A percentile compares a stretch with the other conserved stretches of the same genome.
These are phyloP conservation scores for Oreochromis tanganicae DNA, from an alignment of 2,113 vertebrate genomes.

Conservation along the genomic window DNA sequence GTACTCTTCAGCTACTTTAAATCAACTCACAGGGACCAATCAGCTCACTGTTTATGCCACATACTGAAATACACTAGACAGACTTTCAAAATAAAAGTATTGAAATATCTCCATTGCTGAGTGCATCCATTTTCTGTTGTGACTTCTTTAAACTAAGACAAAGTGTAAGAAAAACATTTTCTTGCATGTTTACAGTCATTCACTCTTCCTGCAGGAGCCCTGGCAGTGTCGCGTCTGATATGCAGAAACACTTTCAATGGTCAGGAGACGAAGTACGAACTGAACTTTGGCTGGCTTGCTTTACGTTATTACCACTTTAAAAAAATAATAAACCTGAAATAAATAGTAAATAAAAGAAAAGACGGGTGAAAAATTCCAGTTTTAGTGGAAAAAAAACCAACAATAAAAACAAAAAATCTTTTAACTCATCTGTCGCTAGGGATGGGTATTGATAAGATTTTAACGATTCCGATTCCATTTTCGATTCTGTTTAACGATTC, in stretches of 20 bases:
- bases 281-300: neutral
- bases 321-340: neutral
- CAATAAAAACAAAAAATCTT: neutral
- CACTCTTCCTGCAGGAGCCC: neutral
- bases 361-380: neutral
- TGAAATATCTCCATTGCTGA: neutral
- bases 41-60: neutral
- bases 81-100: neutral
- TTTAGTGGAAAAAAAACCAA: neutral
- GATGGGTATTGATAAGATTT: too few species aligned
- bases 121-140: neutral
- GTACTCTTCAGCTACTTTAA: neutral
- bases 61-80: neutral
- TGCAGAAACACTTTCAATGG: neutral
- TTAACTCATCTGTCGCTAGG: too few species aligned
- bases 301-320: neutral
- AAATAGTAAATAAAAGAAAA: neutral
- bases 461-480: too few species aligned
- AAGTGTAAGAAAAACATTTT: neutral
- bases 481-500: too few species aligned
- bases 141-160: neutral
- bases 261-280: neutral
- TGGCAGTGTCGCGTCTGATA: neutral
- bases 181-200: neutral
- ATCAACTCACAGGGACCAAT: neutral